Evolutionary conservation across 1,140 invertebrate genomes (phyloP), one percentile per base, ranked within the genome.

Genomic region (Reticulitermes speratus): DNA sequence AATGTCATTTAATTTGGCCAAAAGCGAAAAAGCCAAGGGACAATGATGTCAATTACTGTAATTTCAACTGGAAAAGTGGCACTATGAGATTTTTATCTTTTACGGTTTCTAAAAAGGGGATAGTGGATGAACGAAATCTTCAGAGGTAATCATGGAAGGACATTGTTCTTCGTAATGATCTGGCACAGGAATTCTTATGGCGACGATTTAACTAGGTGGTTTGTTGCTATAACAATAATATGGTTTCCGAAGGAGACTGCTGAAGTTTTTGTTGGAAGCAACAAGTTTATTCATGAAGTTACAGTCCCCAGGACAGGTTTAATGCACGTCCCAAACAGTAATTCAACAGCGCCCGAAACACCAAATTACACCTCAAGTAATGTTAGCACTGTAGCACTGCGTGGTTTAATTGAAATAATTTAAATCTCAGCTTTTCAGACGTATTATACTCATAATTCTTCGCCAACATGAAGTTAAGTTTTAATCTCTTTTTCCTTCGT

Each of bases 1-100:
- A 84, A 84, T 84, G 83, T 84, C 83, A 84, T 84, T 84, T 84
- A 84, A 84, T 84, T 84, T 84, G 30, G 83, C 83, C 83, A 52
- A 84, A 52, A 84, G 83, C 44, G 83, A 84, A 45, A 52, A 48
- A 52, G 44, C 44, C 65, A 75, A 75, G 25, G n/a, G 65, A 75
- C 65, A 75, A 1, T 75, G 65, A 30, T 16, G 65, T 8, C 14
- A 30, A 75, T 75, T 75, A 75, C 65, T 75, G n/a, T 75, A 75
- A 75, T 75, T 75, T 30, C n/a, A 75, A 3, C 8, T 30, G 65
- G 65, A 75, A 75, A 75, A 75, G 25, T 75, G 65, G 65, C n/a
- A 30, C 25, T 75, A 75, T 75, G 65, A n/a, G 65, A 75, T n/a
- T 30, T 75, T 75, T 30, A 75, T 25, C 65, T 75, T 55, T 55